These are phyloP conservation scores for Branchinecta lindahli DNA, from an alignment of 1,140 invertebrate species.

Conservation along the genomic window DNA sequence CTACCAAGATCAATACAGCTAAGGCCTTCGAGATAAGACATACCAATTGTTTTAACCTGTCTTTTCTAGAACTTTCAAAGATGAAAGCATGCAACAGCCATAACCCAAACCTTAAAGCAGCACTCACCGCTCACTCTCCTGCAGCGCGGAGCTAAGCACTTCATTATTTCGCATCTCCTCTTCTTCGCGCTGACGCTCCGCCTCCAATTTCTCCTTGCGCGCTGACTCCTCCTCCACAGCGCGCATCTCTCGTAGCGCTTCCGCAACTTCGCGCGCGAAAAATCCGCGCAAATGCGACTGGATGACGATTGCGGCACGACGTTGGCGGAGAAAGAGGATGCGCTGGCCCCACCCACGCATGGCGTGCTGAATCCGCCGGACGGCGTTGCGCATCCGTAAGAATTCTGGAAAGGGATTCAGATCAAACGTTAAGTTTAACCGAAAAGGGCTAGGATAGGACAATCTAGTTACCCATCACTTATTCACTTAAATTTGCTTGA, in stretches of 20 bases:
- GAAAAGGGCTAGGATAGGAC: no score
- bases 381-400: conserved; percentile 47
- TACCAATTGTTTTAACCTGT: no score
- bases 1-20: no score
- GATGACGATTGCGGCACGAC: conserved; percentile 70
- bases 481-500: no score
- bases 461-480: no score
- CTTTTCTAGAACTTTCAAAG: no score
- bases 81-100: no score
- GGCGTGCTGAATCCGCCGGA: conserved; percentile 62
- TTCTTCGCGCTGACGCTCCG: conserved; percentile 42
- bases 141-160: conserved; percentile 30
- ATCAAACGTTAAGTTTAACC: conserved; percentile 16
- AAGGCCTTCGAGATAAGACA: no score
- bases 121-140: conserved; percentile 37
- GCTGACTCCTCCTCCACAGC: conserved; percentile 81
- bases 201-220: conserved; percentile 52
- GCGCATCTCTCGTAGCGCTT: conserved; percentile 69
- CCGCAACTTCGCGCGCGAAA: conserved; percentile 70
- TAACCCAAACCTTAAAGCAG: no score
- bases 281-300: conserved; percentile 76
- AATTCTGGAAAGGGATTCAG: conserved; percentile 39
- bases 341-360: conserved; percentile 72
- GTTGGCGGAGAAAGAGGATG: conserved; percentile 60
- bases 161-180: conserved; percentile 27